A percentile compares a stretch with the other conserved stretches of the same genome.
These are phyloP conservation scores for Columbina picui DNA, from an alignment of 2,113 vertebrate genomes.

Conservation along the genomic window DNA sequence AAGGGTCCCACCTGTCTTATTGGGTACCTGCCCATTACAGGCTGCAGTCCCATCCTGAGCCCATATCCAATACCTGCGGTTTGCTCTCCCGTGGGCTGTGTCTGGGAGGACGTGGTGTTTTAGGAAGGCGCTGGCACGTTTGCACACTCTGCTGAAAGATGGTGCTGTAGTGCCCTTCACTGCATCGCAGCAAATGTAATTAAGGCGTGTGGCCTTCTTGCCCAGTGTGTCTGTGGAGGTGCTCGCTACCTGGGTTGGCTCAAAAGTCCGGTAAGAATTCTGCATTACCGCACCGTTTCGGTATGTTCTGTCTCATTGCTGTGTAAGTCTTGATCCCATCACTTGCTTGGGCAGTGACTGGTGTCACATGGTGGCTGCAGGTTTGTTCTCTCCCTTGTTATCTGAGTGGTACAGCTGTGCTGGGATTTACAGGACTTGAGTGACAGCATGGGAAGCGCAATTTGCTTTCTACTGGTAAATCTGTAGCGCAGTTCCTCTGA, in stretches of 20 bases:
- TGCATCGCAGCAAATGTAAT: background rate
- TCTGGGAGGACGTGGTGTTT: background rate
- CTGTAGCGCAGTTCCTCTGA: background rate
- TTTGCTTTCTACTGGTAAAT: background rate
- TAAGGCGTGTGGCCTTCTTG: background rate
- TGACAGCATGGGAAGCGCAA: background rate
- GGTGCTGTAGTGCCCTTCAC: background rate
- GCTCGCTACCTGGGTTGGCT: background rate
- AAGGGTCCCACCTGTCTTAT: background rate
- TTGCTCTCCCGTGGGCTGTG: background rate
- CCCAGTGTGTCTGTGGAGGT: background rate
- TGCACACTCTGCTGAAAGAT: background rate
- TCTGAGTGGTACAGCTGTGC: background rate
- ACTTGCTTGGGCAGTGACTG: background rate
- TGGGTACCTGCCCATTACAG: background rate
- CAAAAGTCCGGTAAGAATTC: background rate
- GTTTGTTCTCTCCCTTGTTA: background rate
- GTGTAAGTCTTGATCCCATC: background rate
- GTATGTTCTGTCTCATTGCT: background rate
- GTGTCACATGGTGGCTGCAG: background rate
- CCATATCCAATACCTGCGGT: background rate
- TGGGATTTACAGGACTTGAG: background rate
- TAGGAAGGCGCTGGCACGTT: background rate
- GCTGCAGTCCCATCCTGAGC: background rate
- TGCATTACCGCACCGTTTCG: background rate